Base-by-base conservation (phyloP, 1,140 invertebrate genomes). In the Lordiphosa mommai region DNA sequence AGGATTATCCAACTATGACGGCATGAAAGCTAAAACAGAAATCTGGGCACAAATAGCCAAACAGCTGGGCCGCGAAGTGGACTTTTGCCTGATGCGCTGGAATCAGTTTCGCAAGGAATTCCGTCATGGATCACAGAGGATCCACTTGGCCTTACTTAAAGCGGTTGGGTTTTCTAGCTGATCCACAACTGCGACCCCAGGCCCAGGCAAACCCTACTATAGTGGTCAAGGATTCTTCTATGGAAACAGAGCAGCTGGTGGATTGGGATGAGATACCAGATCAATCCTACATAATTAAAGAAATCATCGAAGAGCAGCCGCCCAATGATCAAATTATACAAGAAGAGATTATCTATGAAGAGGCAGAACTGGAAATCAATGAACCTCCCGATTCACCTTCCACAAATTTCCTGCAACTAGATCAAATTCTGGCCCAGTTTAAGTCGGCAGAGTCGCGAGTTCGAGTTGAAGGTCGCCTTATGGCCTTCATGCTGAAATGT, bases 1-100 rank as follows among this genome's bases (percentile, higher is more conserved):
- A 0, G 86, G 86, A 1, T 58, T 88, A 4, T 79, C 85, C 0
- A 82, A 76, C 7, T 88, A 86, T 23, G 79, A 88, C 10, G 58
- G 60, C n/a, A 86, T 88, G 86, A 88, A 88, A 43, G 57, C 67
- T 2, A 88, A 88, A 49, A 68, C 77, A 1, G 57, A 66, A 17
- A 67, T 86, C n/a, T 88, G 86, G 86, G 49, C 67, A 0, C 51
- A 61, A 34, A 87, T 88, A 20, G 69, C 86, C 1, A 34, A 49
- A 9, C 57, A 61, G 12, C 86, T 88, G 79, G 57, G 63, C 6
- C 64, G 66, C 13, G 65, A 68, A 33, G 85, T 77, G 32, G 58
- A 82, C 32, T 87, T 88, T 23, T 88, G 86, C 8, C 3, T 88
- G 10, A 87, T 73, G 73, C 86, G 86, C 13, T 88, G 86, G 86